Evolutionary conservation across 2,888 invertebrate species (phyloP).

Genomic region (Volucella zonaria): DNA sequence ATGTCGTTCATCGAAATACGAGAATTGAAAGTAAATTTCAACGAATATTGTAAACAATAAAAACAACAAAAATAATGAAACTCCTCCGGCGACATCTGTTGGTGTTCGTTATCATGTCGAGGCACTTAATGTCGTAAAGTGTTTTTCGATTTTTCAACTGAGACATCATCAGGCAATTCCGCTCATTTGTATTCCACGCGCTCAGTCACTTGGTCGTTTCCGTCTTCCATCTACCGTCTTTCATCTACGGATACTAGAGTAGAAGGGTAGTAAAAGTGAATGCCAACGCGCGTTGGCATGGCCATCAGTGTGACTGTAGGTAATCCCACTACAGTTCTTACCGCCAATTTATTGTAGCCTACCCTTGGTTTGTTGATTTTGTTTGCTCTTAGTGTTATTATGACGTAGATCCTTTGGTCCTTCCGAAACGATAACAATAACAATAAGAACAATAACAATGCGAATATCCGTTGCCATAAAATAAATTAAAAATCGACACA

Average conservation of each 20-base stretch:
- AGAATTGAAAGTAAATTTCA: no score
- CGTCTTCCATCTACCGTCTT: conserved; percentile 13
- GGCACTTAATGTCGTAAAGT: conserved; percentile 67
- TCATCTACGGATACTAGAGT: conserved; percentile 27
- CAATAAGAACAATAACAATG: conserved; percentile 71
- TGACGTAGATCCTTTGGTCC: neutral
- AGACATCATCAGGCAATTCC: conserved; percentile 68
- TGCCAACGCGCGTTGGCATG: conserved; percentile 24
- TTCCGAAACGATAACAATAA: conserved; percentile 66
- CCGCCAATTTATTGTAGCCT: conserved; percentile 38
- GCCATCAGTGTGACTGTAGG: conserved; percentile 35
- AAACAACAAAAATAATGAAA: conserved; percentile 20
- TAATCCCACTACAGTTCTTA: conserved; percentile 50
- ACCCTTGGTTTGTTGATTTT: conserved; percentile 5
- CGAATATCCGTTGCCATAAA: conserved; percentile 70
- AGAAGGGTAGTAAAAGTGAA: no score
- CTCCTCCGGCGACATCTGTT: conserved; percentile 59
- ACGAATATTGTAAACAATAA: conserved; percentile 8
- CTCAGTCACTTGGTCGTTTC: conserved; percentile 41
- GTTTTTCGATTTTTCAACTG: conserved; percentile 70
- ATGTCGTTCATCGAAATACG: conserved; percentile 5
- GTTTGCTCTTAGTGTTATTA: neutral
- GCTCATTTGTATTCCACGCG: conserved; percentile 67
- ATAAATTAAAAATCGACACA: conserved; percentile 72
- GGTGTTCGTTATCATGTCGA: conserved; percentile 61